Evolutionary conservation across 2,888 invertebrate species (phyloP), one percentile per base, ranked within the genome.

Genomic region (Oligia fasciuncula): DNA sequence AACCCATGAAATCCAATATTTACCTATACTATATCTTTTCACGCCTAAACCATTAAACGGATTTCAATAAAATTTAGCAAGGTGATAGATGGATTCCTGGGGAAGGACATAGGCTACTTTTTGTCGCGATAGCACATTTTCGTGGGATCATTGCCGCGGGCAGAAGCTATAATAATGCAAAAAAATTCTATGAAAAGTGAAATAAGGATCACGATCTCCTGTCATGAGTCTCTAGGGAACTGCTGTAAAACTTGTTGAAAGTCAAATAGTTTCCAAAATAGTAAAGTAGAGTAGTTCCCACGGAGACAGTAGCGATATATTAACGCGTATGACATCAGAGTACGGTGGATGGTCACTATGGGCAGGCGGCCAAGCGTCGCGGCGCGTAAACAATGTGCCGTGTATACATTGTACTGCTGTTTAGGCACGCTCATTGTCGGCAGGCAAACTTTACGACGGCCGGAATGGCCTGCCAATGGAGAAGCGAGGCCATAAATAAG

Each of bases 361-460:
- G 93, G 93, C 92, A 90, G 69, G n/a, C 83, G 46, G 93, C 93
- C 93, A 93, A 90, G 85, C 79, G 82, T 69, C 83, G 78, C 82
- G 75, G 75, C 86, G 82, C 87, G 90, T 93, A 93, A 92, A 92
- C 92, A 92, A 91, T 88, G 86, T 86, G 78, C 51, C 63, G 68
- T 76, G 77, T 82, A 80, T 77, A 87, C 80, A 88, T 79, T 73
- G 68, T 79, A 54, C 71, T 77, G 76, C 66, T 88, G 81, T 85
- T 86, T 86, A 84, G 78, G 70, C 74, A 76, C 73, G 76, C 81
- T 65, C 57, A 80, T 77, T 86, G 81, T 81, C 69, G 67, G 60
- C 67, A 29, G 46, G 40, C 76, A 66, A 83, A 78, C 57, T 86
- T 75, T 80, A 70, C 67, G 77, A 72, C 54, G 46, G 60, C 13